phyloP scores from a whole-genome alignment of 1,140 invertebrate species.

The Diabrotica virgifera region DNA sequence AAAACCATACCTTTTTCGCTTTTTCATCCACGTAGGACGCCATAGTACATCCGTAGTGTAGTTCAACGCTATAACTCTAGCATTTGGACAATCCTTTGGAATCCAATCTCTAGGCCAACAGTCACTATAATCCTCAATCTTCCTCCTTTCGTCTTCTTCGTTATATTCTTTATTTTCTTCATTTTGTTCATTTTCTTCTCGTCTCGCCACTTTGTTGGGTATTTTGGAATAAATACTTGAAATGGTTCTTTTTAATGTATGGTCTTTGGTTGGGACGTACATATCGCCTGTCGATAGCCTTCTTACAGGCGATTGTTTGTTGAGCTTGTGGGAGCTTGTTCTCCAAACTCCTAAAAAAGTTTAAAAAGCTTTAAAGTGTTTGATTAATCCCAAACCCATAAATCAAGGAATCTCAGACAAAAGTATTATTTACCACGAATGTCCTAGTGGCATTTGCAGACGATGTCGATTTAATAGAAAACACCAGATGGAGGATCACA shows the following conservation, averaged over 20 bases:
- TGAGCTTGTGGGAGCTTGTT: slow-evolving; percentile 45
- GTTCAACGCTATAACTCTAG: slow-evolving; percentile 65
- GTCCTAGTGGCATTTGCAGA: too few species aligned
- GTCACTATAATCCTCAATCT: slow-evolving; percentile 48
- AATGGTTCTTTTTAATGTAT: slow-evolving; percentile 33
- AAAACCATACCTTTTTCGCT: slow-evolving; percentile 54
- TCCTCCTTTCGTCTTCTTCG: slow-evolving; percentile 8
- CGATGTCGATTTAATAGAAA: too few species aligned
- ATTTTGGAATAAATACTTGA: slow-evolving; percentile 29
- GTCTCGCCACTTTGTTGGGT: slow-evolving; percentile 30
- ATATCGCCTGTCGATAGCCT: slow-evolving; percentile 27
- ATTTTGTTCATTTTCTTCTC: slow-evolving; percentile 12
- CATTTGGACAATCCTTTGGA: slow-evolving; percentile 62
- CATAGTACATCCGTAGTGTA: slow-evolving; percentile 69
- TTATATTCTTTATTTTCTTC: background rate
- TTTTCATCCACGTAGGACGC: slow-evolving; percentile 65
- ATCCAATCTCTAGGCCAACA: slow-evolving; percentile 72
- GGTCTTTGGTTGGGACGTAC: slow-evolving; percentile 28
- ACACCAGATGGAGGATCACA: too few species aligned
- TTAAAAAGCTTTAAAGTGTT: too few species aligned
- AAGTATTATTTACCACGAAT: too few species aligned
- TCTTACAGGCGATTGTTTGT: slow-evolving; percentile 38
- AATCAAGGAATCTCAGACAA: too few species aligned
- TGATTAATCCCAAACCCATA: too few species aligned
- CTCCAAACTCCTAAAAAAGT: slow-evolving; percentile 48